Evolutionary conservation across 2,797 vertebrate species (phyloP), one percentile per base, ranked within the genome.

Genomic region (Tauraco hartlaubi): DNA sequence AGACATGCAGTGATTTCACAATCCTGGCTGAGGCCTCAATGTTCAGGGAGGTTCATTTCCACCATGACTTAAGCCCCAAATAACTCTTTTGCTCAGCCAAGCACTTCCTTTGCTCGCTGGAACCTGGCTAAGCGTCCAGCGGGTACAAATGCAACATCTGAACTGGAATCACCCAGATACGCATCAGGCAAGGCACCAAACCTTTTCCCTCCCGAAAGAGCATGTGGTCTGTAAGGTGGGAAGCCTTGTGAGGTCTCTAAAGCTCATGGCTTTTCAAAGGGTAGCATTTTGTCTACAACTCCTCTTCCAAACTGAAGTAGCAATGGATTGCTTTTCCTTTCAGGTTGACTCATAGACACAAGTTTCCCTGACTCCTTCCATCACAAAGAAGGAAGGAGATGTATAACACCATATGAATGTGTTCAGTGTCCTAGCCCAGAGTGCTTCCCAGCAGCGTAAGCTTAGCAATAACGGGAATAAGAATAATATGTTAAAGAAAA

Each of bases 11-110:
- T 0, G 1, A 90, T 96, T 96, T 96, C 96, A 83, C 85, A 96
- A 96, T 61, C 80, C 93, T 96, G 94, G 92, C 88, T 75, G 83
- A 54, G 44, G 33, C 88, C 85, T 92, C 39, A 10, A 2, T 48
- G 84, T 82, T 85, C 88, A 89, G 85, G 25, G 89, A 94, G 49
- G 87, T 58, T 95, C 75, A 89, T 90, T 94, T 96, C 85, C 75
- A 93, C 85, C 84, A 55, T 94, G 96, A 90, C 81, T 96, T 76
- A 94, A 91, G 41, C 20, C 49, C 83, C 22, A 17, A 74, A 87
- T 49, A 95, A 92, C 85, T 92, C 67, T 69, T 80, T 13, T 61
- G 43, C 49, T 88, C 85, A 93, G 94, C 93, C 94, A 96, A 94
- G 43, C 5, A 6, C 69, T 82, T 92, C 67, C 31, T 89, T 87